Conservation (phyloP, 2,113 vertebrate genomes). For the Macaca fascicularis region DNA sequence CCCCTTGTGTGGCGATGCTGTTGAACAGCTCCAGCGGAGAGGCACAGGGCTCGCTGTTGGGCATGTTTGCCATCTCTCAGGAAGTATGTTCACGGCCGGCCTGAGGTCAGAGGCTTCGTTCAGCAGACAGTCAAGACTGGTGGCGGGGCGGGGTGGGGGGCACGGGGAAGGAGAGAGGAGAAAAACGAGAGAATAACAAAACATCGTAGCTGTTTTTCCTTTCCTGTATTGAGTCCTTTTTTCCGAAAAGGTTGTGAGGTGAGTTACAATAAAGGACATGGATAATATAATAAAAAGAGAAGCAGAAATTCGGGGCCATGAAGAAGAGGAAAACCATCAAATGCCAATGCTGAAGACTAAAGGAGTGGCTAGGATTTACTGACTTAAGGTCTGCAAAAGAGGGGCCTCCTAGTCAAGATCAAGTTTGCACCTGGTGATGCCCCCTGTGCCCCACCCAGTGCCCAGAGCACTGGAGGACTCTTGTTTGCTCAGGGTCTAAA, state of each 20-base stretch:
- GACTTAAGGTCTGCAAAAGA: neutral
- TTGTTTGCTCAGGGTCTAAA: neutral
- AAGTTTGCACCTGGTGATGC: neutral
- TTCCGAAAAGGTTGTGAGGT: neutral
- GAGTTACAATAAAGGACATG: neutral
- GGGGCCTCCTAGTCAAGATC: neutral
- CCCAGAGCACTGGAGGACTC: neutral
- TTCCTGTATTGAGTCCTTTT: neutral
- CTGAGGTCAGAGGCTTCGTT: neutral
- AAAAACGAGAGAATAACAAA: neutral
- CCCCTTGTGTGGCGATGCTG: slow-evolving; percentile 89
- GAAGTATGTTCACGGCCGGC: neutral
- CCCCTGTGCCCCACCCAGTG: neutral
- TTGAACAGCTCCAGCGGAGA: slow-evolving; percentile 89
- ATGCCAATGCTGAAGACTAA: fast-evolving
- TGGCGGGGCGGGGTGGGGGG: too few species aligned
- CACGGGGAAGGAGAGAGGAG: neutral
- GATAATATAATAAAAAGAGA: neutral
- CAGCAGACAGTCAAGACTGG: slow-evolving; percentile 7
- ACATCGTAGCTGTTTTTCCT: fast-evolving
- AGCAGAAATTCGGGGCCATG: neutral
- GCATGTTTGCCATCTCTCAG: slow-evolving; percentile 85
- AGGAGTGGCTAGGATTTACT: neutral
- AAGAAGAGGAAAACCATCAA: neutral
- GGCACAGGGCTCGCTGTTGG: slow-evolving; percentile 71